These are phyloP conservation scores for Lepus europaeus DNA, from an alignment of 2,113 vertebrate genomes.

Conservation along the genomic window DNA sequence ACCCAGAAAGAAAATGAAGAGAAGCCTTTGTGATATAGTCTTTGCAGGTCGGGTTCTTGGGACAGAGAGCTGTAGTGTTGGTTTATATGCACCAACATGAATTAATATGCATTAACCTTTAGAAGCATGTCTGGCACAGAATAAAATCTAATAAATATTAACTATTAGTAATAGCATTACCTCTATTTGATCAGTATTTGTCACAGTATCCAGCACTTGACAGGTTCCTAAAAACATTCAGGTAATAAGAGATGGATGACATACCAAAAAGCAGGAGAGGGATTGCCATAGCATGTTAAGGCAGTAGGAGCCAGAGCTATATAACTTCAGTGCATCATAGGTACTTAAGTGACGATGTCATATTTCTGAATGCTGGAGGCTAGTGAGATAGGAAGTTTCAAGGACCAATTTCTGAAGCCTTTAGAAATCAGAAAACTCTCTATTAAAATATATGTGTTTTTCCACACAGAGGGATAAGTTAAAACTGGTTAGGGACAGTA, in stretches of 20 bases:
- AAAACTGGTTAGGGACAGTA: background rate
- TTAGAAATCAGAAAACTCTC: conserved; percentile 3
- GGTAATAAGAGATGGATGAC: background rate
- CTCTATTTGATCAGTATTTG: background rate
- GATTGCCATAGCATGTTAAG: background rate
- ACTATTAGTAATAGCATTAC: background rate
- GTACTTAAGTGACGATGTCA: background rate
- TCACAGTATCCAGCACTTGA: background rate
- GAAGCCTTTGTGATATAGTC: background rate
- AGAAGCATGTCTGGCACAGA: background rate
- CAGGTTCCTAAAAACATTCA: background rate
- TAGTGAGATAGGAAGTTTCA: background rate
- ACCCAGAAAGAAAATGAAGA: background rate
- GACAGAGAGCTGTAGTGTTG: background rate
- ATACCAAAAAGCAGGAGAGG: background rate
- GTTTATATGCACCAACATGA: background rate
- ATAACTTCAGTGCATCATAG: background rate
- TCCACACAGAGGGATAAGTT: background rate
- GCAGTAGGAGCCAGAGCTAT: background rate
- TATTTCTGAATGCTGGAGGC: background rate
- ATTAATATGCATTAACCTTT: background rate
- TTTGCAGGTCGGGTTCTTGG: background rate
- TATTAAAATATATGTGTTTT: background rate
- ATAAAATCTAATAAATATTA: background rate
- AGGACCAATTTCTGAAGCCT: background rate